Conservation (phyloP, 1,140 invertebrate genomes). For the Euwallacea similis region DNA sequence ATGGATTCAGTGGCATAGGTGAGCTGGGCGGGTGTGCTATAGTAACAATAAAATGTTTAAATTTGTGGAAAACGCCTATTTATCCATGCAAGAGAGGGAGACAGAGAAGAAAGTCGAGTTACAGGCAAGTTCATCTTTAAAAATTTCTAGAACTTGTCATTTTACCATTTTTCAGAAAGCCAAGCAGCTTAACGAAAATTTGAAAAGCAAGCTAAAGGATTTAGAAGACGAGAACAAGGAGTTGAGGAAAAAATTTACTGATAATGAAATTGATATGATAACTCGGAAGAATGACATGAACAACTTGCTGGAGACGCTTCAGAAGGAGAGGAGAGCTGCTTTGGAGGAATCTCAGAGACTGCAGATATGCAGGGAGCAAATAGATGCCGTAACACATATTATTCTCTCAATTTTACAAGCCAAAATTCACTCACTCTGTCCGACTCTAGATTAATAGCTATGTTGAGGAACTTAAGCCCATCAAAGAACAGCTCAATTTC, state of each 20-base stretch:
- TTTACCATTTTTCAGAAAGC: constrained; percentile 18
- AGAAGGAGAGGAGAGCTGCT: constrained; percentile 23
- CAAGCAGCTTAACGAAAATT: constrained; percentile 17
- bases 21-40: not conserved
- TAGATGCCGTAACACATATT: constrained; percentile 29
- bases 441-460: constrained; percentile 18
- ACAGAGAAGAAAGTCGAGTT: constrained; percentile 20
- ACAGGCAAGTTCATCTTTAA: constrained; percentile 13
- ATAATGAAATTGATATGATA: constrained; percentile 28
- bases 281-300: constrained; percentile 32
- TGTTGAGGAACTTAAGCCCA: constrained; percentile 29
- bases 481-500: constrained; percentile 34
- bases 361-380: constrained; percentile 36
- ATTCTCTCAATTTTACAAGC: not conserved
- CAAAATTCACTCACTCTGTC: not conserved
- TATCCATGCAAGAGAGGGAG: constrained; percentile 13
- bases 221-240: constrained; percentile 26
- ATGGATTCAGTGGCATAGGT: not conserved
- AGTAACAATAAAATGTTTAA: constrained; percentile 15
- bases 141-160: not conserved
- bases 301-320: constrained; percentile 24
- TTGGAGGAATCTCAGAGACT: constrained; percentile 26
- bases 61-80: constrained; percentile 22
- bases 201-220: constrained; percentile 21
- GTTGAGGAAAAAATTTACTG: constrained; percentile 23